Evolutionary conservation across 1,140 invertebrate genomes (phyloP), one percentile per base, ranked within the genome.

Genomic region (Drosophila oshimai): DNA sequence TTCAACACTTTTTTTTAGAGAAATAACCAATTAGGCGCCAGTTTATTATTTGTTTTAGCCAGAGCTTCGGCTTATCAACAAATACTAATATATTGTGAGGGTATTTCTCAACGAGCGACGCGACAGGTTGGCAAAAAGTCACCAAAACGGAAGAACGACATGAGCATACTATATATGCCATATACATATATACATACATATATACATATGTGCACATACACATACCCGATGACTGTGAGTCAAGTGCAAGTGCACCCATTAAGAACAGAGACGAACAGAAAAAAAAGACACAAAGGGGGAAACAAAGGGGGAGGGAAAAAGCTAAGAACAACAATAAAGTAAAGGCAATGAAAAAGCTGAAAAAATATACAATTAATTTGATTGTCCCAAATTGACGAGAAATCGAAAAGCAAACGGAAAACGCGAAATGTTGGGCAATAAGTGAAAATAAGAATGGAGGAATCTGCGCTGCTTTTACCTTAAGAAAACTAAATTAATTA

Each of bases 321-420:
- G 47, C 20, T n/a, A 67, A 47, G 51, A 33, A 45, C 39, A 64
- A 49, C 61, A 64, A 65, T 65, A 74, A 74, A 74, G 62, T 65
- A 74, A 74, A 74, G 62, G 47, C 47, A 61, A 62, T 34, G 7
- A 61, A 68, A 68, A 47, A 18, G 44, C 46, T 50, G 47, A 50
- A 55, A 70, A 53, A 76, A 50, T 61, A 47, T 45, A 62, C 75
- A 79, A 74, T 79, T 74, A 79, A 79, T 58, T 74, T 74, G 69
- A 79, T 74, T 79, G 75, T 37, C 62, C 51, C 47, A 58, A 79
- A 79, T 79, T 79, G 75, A 69, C 22, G 49, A 47, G 37, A 79
- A 74, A 68, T 62, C 51, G 62, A 54, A 73, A 54, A 6, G 42
- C 37, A 44, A 60, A 13, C 55, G 47, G 34, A 60, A 39, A 12